A percentile compares a stretch with the other conserved stretches of the same genome.
Evolutionary conservation across 2,888 invertebrate genomes (phyloP).

Genomic region (Lobophora halterata): DNA sequence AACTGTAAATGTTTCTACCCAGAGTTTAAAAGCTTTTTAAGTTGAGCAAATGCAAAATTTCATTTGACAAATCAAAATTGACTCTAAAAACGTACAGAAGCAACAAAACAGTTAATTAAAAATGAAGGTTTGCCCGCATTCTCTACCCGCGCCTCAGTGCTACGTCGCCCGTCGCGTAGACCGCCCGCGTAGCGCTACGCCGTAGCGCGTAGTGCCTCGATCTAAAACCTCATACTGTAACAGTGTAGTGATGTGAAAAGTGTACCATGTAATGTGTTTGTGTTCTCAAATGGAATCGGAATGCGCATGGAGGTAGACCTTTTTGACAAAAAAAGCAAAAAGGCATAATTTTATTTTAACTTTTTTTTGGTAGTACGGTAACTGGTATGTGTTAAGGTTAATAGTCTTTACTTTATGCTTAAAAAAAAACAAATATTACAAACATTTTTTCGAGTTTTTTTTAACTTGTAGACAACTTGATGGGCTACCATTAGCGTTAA

Average conservation of each 20-base stretch:
- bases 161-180: constrained; percentile 71
- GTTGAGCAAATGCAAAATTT: constrained; percentile 7
- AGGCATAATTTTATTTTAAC: too few relatives aligned
- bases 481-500: too few relatives aligned
- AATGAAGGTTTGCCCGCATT: constrained; percentile 25
- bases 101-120: constrained; percentile 77
- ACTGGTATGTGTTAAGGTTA: too few relatives aligned
- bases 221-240: too few relatives aligned
- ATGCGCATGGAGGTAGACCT: constrained; percentile 21
- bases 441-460: too few relatives aligned
- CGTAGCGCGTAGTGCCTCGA: constrained; percentile 52
- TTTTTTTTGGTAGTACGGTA: too few relatives aligned
- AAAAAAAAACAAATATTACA: too few relatives aligned
- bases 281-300: constrained; percentile 25
- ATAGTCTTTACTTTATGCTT: too few relatives aligned
- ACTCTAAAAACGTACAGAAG: constrained; percentile 42
- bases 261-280: constrained; percentile 57
- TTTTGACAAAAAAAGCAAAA: neutral
- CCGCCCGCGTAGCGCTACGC: constrained; percentile 52
- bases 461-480: too few relatives aligned
- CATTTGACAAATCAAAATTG: constrained; percentile 17
- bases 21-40: too few relatives aligned
- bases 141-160: constrained; percentile 65
- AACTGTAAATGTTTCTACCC: too few relatives aligned
- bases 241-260: constrained; percentile 56